Base-by-base conservation (phyloP, 2,888 invertebrate genomes). In the Coelopa pilipes region DNA sequence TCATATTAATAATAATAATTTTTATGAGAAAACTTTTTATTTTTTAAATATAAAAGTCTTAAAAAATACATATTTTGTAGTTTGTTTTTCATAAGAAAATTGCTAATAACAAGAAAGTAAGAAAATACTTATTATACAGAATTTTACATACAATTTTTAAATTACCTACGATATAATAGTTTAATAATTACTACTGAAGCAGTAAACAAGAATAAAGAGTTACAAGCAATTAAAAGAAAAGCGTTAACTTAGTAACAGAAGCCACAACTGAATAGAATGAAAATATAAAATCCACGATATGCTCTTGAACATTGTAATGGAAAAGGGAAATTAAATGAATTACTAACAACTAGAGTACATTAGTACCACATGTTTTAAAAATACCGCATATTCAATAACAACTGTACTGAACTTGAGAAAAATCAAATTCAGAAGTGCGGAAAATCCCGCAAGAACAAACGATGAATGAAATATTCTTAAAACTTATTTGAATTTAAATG, bases 1-100 rank as follows among this genome's bases (percentile, higher is more conserved):
- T 34, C 67, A 76, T 70, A 74, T 79, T 80, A 80, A 79, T 80
- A 76, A 82, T 34, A 80, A 81, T 80, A 80, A 79, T 80, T 79
- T 74, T 73, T 66, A 70, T 67, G 21, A 60, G 66, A 70, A 70
- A 63, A 67, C 49, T 73, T 70, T 75, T 57, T 72, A 79, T 81
- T 82, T 83, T 82, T 82, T 82, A 17, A 69, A 46, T 57, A 45
- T 57, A 4, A 49, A 46, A 70, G 13, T 47, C 46, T 59, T 15
- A 60, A 46, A 55, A 70, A 70, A 53, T 55, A 19, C 45, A 71
- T 71, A 71, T 71, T 71, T 71, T 71, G 65, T 71, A 71, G 71
- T 71, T 71, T 71, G 71, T 71, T 71, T 71, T 71, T 47, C 2
- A 65, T 19, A 65, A 62, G 12, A 71, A 63, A 63, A 63, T 74